Conservation (phyloP, 2,797 vertebrate species). For the Poeciliopsis gracilis region DNA sequence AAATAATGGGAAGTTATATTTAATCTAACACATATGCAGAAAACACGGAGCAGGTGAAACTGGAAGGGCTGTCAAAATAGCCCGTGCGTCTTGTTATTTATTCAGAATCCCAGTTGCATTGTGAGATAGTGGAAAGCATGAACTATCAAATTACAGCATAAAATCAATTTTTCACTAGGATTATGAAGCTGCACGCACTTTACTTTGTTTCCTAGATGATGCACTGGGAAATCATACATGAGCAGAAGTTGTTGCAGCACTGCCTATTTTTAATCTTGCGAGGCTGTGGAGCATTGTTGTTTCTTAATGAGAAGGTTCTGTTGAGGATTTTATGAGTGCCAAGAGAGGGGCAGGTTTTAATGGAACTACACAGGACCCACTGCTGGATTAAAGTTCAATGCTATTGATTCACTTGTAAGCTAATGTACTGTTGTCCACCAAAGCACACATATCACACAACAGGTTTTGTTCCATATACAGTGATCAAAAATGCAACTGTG, state of each 20-base stretch:
- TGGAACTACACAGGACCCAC: constrained; percentile 17
- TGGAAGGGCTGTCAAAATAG: constrained; percentile 8
- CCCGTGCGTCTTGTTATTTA: background rate
- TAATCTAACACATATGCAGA: constrained; percentile 7
- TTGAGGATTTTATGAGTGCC: constrained; percentile 4
- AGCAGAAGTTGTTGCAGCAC: background rate
- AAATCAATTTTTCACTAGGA: constrained; percentile 41
- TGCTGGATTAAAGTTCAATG: constrained; percentile 24
- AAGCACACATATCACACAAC: constrained; percentile 14
- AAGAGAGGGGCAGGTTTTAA: constrained; percentile 1
- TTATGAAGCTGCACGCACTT: constrained; percentile 12
- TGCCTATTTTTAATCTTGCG: constrained; percentile 18
- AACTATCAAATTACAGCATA: constrained; percentile 33
- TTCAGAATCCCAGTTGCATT: constrained; percentile 16
- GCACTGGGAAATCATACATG: constrained; percentile 14
- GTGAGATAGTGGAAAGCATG: constrained; percentile 31
- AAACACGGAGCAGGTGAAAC: constrained; percentile 9
- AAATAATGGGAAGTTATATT: constrained; percentile 26
- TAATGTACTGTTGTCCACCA: constrained; percentile 35
- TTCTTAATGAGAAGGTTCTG: constrained; percentile 14
- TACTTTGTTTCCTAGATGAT: constrained; percentile 32
- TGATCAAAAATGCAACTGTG: constrained; percentile 1
- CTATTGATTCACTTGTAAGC: constrained; percentile 40
- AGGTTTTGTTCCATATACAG: constrained; percentile 1
- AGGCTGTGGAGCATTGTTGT: constrained; percentile 9